Base-by-base conservation (phyloP, 1,140 invertebrate species). In the Lasioglossum albipes region DNA sequence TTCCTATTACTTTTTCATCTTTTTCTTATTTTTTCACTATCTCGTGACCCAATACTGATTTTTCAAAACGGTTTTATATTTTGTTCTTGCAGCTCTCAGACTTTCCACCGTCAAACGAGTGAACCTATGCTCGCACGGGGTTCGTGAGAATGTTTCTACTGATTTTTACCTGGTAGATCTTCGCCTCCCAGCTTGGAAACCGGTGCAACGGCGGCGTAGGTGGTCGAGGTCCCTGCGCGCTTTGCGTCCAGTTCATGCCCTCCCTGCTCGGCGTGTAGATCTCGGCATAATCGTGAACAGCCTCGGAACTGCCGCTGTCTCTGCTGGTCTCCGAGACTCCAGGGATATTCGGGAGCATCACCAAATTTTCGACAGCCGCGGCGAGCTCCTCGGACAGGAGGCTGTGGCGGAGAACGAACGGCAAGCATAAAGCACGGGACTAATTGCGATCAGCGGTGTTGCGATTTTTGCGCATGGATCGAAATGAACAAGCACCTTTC, bases 141-240 rank as follows among this genome's bases (percentile, higher is more conserved):
- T 20, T 6, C 52, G 52, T 18, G 13, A 54, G 13, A 54, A 12
- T 22, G 0, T n/a, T 12, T 22, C 5, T 7, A 81, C 36, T 36
- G 2, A 36, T 36, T 36, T 36, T 36, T 89, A 96, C 96, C 94
- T 97, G 96, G 92, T 99, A 99, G 86, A 98, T 98, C 93, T 97
- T 96, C n/a, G 97, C 97, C 93, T 98, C 97, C 97, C 97, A 98
- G 84, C 97, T 97, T 3, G 97, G 97, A 91, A 98, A 98, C 87
- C 96, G 94, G 90, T 98, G 97, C 61, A 98, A 90, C 0, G 98
- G 98, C 31, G 97, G 97, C 0, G 97, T 98, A 0, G 98, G 98
- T 1, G 97, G 97, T 83, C 96, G 74, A 20, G 85, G 87, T 36
- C 79, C 87, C 75, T 90, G 84, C 67, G 94, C 75, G 93, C 90